Evolutionary conservation across 2,888 invertebrate genomes (phyloP).

Genomic region (Clunio marinus): DNA sequence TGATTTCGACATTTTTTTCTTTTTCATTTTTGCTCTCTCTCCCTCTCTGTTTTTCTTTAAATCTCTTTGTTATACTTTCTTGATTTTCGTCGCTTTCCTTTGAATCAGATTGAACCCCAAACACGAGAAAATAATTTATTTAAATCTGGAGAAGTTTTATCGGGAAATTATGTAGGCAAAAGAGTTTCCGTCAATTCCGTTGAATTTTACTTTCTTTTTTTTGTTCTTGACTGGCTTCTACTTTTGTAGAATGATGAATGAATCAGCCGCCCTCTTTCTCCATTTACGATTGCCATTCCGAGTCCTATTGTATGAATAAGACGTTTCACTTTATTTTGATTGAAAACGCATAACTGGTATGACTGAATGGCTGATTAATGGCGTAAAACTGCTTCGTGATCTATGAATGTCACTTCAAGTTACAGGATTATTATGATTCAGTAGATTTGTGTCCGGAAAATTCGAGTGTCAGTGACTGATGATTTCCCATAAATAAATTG

Average conservation of each 20-base stretch:
- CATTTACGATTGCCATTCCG: no score
- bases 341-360: conserved; percentile 36
- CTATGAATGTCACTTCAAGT: conserved; percentile 34
- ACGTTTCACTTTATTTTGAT: conserved; percentile 23
- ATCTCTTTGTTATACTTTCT: no score
- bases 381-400: conserved; percentile 20
- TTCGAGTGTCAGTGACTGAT: conserved; percentile 32
- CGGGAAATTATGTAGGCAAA: conserved; percentile 20
- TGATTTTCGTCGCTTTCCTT: not conserved
- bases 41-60: not conserved
- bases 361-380: no score
- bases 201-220: not conserved
- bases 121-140: conserved; percentile 33
- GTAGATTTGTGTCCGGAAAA: conserved; percentile 4
- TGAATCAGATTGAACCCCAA: not conserved
- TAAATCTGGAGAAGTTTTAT: conserved; percentile 31
- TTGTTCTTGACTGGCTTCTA: not conserved
- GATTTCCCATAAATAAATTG: conserved; percentile 34
- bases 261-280: not conserved
- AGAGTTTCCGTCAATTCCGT: conserved; percentile 18
- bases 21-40: not conserved
- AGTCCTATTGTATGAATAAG: no score
- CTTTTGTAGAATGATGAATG: conserved; percentile 18
- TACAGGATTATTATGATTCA: conserved; percentile 16
- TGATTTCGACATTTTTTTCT: conserved; percentile 12